Conservation (phyloP, 2,797 vertebrate species). For the Sebastiscus albofasciatus region DNA sequence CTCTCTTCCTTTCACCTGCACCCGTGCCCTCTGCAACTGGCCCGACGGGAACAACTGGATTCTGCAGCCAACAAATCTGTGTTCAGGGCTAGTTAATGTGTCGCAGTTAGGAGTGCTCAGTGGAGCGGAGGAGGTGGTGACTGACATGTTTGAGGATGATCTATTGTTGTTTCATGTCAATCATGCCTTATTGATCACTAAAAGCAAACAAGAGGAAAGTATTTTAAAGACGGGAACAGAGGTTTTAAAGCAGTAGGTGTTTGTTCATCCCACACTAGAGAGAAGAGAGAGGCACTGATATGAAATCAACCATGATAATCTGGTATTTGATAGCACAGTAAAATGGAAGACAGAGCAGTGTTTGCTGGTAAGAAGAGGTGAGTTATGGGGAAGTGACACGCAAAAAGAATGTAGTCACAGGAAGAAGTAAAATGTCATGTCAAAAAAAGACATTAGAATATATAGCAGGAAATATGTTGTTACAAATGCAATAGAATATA, state of each 20-base stretch:
- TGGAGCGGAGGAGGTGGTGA: constrained; percentile 14
- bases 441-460: neutral
- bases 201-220: constrained; percentile 20
- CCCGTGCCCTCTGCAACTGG: constrained; percentile 61
- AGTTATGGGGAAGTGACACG: neutral
- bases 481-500: neutral
- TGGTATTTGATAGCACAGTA: neutral
- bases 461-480: neutral
- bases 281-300: neutral
- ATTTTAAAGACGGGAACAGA: neutral
- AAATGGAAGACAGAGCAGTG: neutral
- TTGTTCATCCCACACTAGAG: neutral
- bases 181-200: constrained; percentile 10
- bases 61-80: constrained; percentile 64
- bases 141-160: constrained; percentile 9
- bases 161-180: constrained; percentile 29
- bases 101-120: constrained; percentile 26
- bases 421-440: neutral
- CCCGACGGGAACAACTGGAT: constrained; percentile 78
- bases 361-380: neutral
- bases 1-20: constrained; percentile 68
- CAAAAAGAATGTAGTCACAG: neutral
- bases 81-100: constrained; percentile 52
- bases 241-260: neutral
- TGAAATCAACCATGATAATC: neutral